Base-by-base conservation (phyloP, 2,888 invertebrate genomes). In the Ophioninae sp. region DNA sequence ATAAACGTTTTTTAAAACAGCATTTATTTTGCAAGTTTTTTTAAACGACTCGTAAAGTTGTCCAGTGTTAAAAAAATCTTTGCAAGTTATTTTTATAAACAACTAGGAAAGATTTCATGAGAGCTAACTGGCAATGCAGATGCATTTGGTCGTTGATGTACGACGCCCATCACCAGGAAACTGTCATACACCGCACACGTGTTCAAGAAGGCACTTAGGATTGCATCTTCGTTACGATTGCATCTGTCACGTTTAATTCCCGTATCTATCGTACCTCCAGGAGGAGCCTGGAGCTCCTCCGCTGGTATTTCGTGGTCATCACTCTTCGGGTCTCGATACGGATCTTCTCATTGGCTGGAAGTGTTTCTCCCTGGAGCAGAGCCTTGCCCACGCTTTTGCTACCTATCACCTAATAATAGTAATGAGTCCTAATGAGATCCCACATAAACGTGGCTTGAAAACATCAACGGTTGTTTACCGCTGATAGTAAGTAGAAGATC, bases 391-490 rank as follows among this genome's bases (percentile, higher is more conserved):
- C 74, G 71, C 83, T 80, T 68, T 83, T 83, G 78, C 78, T 65
- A 61, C 61, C 51, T 65, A 83, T 83, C 81, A 69, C 59, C 69
- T 83, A 83, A 83, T 83, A 83, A 83, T 83, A 83, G 83, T 83
- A 83, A 83, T 83, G 80, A 78, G 59, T 71, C 69, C 56, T 83
- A 83, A 83, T 83, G 81, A 65, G 77, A 83, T 83, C 83, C 71
- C 74, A 78, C 78, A 76, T 78, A 83, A 78, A 68, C 74, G 80
- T 68, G 67, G 37, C 44, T 71, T 81, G 58, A 65, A 74, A 65
- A 74, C 71, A 78, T 81, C 65, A 63, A 65, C 69, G 74, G 69
- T 75, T 71, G 78, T 81, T 30, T 81, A 41, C 67, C 68, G 41
- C 65, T 20, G 63, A 73, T 77, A 58, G 76, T 83, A 30, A 30